Conservation (phyloP, 2,797 vertebrate species). For the Pseudomugil gertrudae region DNA sequence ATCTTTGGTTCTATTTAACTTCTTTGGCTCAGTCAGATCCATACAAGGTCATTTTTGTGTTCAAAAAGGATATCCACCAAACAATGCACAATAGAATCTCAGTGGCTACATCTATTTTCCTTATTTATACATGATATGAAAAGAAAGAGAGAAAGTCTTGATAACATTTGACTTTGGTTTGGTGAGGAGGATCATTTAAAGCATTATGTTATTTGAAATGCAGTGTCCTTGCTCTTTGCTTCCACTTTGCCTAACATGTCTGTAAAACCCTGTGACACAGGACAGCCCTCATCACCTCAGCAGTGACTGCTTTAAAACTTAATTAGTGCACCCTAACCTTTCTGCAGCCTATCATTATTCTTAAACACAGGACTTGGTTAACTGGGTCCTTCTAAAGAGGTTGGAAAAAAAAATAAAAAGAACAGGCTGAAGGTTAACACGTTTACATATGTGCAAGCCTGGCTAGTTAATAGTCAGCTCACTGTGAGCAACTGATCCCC, state of each 20-base stretch:
- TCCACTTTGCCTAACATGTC: conserved; percentile 35
- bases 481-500: conserved; percentile 57
- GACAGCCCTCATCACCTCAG: conserved; percentile 57
- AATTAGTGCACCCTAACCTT: conserved; percentile 72
- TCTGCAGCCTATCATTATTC: conserved; percentile 71
- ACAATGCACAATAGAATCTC: neutral
- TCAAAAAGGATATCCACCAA: neutral
- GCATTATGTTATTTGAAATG: conserved; percentile 1
- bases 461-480: conserved; percentile 47
- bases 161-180: conserved; percentile 4
- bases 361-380: conserved; percentile 58
- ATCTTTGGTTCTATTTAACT: neutral
- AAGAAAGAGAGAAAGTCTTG: neutral
- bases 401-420: conserved; percentile 19
- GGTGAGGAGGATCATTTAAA: conserved; percentile 10
- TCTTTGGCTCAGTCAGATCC: neutral
- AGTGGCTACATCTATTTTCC: neutral
- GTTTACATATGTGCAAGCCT: conserved; percentile 15
- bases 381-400: conserved; percentile 56
- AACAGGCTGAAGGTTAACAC: neutral
- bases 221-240: conserved; percentile 9
- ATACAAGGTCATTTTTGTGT: neutral
- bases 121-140: neutral
- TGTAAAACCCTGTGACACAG: conserved; percentile 42
- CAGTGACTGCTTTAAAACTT: conserved; percentile 62